Evolutionary conservation across 2,797 vertebrate genomes (phyloP), one percentile per base, ranked within the genome.

Genomic region (Smutsia temminckii): DNA sequence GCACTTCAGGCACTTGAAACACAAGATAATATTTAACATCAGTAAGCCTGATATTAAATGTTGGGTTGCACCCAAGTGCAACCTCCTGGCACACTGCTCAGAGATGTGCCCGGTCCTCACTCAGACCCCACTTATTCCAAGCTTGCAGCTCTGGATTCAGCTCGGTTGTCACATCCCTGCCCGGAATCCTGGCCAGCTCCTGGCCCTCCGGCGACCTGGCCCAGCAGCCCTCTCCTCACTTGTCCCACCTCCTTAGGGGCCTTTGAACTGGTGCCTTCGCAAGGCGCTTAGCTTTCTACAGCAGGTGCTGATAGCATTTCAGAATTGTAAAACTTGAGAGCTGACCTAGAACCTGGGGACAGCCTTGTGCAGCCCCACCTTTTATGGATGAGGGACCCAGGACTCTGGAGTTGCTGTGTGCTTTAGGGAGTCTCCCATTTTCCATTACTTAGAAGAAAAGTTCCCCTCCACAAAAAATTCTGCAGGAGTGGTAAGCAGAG

Each of bases 241-340:
- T 29, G 8, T 37, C 74, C 17, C n/a, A 17, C 7, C 42, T 34
- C 29, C 34, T 8, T 7, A 34, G 13, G 2, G 0, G 0, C 49
- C 1, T 6, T 11, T 1, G 8, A 23, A 2, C 23, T 16, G 0
- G 5, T 34, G 6, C 77, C 63, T 9, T 40, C 5, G 3, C 2
- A 10, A 51, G 69, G 53, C 2, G 3, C 81, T 79, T 46, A 14
- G 51, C 37, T 42, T 78, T 59, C 78, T 63, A 23, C 12, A 42
- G 34, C 57, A 55, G 18, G 68, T 40, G 20, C 57, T n/a, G 2
- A 40, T 21, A 53, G 63, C 49, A 77, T 46, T 68, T 84, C 34
- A 68, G 64, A 74, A 20, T 25, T 8, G 1, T 61, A 34, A 79
- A 72, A 11, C 40, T 13, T 3, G 4, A 46, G 53, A 69, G 11